Evolutionary conservation across 2,888 invertebrate species (phyloP).

Genomic region (Hypomecis punctinalis): DNA sequence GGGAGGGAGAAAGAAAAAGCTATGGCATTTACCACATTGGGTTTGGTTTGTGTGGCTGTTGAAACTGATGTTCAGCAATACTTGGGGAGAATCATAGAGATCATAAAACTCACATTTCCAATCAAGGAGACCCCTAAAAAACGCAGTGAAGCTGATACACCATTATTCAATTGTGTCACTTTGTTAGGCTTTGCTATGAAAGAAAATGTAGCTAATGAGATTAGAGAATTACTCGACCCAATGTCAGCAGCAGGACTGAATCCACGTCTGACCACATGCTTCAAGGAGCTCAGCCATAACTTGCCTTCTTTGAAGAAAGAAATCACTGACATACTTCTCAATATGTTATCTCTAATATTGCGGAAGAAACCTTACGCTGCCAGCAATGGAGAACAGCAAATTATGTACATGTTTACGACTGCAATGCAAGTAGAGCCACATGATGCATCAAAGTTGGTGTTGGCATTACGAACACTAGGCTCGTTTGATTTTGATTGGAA

Average conservation of each 20-base stretch:
- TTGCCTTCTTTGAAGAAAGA: constrained; percentile 95
- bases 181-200: constrained; percentile 95
- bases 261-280: constrained; percentile 94
- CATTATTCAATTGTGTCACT: constrained; percentile 97
- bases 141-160: constrained; percentile 90
- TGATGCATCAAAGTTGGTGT: constrained; percentile 94
- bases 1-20: constrained; percentile 94
- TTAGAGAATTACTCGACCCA: constrained; percentile 93
- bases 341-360: constrained; percentile 95
- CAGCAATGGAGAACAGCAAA: constrained; percentile 81
- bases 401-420: constrained; percentile 71
- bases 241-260: constrained; percentile 97
- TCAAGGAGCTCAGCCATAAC: constrained; percentile 95
- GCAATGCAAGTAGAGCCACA: constrained; percentile 83
- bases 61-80: constrained; percentile 92
- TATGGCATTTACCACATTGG: constrained; percentile 95
- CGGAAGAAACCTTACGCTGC: constrained; percentile 93
- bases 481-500: constrained; percentile 96
- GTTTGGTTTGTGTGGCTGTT: constrained; percentile 96
- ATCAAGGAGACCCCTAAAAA: constrained; percentile 92
- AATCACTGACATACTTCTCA: constrained; percentile 96
- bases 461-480: constrained; percentile 96
- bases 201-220: constrained; percentile 90
- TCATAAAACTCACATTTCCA: constrained; percentile 90
- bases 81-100: constrained; percentile 93